Conservation (phyloP, 2,797 vertebrate genomes). For the Lagorchestes hirsutus region DNA sequence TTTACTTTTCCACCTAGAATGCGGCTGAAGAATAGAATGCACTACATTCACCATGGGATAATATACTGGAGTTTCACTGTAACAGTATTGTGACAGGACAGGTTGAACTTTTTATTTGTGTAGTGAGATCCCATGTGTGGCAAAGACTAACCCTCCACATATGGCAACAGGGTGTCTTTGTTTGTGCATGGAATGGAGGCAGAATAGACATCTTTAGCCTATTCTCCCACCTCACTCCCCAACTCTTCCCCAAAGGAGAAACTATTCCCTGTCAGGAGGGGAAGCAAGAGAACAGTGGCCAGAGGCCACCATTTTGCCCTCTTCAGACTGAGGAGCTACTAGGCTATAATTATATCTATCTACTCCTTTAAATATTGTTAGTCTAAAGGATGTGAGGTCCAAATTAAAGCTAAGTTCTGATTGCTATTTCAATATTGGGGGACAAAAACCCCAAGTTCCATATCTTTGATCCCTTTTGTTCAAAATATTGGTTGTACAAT, state of each 20-base stretch:
- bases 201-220: background rate
- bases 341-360: no score
- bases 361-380: background rate
- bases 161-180: background rate
- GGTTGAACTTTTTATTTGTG: no score
- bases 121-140: background rate
- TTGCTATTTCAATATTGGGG: background rate
- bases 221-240: background rate
- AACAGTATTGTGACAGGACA: background rate
- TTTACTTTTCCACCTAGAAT: background rate
- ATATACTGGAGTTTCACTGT: background rate
- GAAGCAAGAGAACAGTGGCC: background rate
- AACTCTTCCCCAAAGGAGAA: background rate
- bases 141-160: background rate
- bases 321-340: no score
- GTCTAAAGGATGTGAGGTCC: background rate
- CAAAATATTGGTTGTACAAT: background rate
- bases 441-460: background rate
- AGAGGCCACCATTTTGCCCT: no score
- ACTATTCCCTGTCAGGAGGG: background rate
- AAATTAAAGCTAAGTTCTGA: background rate
- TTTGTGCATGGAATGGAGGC: background rate
- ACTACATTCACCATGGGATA: background rate
- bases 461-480: background rate
- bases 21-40: background rate